phyloP scores from a whole-genome alignment of 2,797 vertebrate species.

The Gallirallus australis region DNA sequence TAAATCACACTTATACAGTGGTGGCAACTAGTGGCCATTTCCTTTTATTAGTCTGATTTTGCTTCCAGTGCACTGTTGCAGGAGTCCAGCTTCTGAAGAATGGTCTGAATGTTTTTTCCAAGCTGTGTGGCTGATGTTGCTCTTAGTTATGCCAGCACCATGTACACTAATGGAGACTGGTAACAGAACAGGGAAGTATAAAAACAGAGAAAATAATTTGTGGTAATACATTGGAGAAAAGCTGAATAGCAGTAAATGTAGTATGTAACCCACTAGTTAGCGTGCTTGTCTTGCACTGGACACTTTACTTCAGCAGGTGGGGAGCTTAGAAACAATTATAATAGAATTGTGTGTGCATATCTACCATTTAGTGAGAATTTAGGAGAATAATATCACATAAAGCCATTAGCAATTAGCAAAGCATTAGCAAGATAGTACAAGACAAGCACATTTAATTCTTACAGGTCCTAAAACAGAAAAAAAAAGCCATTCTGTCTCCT shows the following conservation, averaged over 20 bases:
- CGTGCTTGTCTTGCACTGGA: background rate
- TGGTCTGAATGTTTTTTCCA: background rate
- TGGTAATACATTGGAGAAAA: background rate
- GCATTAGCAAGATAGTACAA: background rate
- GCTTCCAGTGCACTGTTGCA: background rate
- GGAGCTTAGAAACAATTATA: background rate
- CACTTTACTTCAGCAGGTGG: background rate
- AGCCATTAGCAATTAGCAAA: background rate
- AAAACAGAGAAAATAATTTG: background rate
- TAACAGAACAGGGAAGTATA: background rate
- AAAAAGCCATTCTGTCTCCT: accelerated
- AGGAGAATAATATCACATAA: background rate
- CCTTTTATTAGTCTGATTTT: background rate
- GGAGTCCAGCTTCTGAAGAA: background rate
- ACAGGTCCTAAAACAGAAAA: background rate
- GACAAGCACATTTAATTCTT: background rate
- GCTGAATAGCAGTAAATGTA: background rate
- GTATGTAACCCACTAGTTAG: background rate
- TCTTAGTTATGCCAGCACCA: background rate
- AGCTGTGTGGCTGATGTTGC: background rate
- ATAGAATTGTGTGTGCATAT: background rate
- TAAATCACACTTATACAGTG: background rate
- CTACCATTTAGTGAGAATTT: background rate
- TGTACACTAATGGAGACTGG: too few relatives aligned
- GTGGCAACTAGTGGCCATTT: background rate